phyloP scores from a whole-genome alignment of 2,113 vertebrate species.

The Ptyas mucosa region DNA sequence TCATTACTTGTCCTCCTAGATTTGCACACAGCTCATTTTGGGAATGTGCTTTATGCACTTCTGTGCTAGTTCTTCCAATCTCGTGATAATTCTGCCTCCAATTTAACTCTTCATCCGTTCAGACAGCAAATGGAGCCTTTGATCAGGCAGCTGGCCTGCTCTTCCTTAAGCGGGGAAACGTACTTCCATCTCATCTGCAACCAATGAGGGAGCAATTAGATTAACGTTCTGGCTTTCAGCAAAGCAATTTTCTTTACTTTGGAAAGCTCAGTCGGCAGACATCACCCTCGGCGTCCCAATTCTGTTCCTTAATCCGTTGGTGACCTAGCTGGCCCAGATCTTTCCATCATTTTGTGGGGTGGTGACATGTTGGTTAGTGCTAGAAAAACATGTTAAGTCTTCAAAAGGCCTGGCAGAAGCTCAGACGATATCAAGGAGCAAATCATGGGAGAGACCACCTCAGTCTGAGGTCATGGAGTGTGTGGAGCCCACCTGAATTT shows the following conservation, averaged over 20 bases:
- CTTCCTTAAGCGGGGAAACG: not conserved
- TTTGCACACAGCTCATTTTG: not conserved
- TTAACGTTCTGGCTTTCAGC: rapidly evolving
- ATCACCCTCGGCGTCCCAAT: not conserved
- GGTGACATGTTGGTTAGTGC: not conserved
- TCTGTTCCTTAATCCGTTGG: not conserved
- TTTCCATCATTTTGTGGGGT: not conserved
- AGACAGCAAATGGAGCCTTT: too few species aligned
- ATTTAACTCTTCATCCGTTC: not conserved
- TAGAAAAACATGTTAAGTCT: not conserved
- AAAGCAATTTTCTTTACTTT: rapidly evolving
- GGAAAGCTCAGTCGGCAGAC: not conserved
- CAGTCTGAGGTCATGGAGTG: not conserved
- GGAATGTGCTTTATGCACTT: not conserved
- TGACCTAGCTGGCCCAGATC: not conserved
- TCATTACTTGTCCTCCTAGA: not conserved
- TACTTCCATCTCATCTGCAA: rapidly evolving
- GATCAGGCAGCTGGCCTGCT: not conserved
- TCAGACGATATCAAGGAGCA: not conserved
- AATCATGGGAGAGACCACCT: not conserved
- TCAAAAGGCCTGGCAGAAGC: not conserved
- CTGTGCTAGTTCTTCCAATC: not conserved
- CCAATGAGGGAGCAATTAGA: not conserved
- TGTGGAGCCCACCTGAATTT: not conserved
- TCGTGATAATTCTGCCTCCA: not conserved